Conservation (phyloP, 2,888 invertebrate species). For the Drosophila atripex region DNA sequence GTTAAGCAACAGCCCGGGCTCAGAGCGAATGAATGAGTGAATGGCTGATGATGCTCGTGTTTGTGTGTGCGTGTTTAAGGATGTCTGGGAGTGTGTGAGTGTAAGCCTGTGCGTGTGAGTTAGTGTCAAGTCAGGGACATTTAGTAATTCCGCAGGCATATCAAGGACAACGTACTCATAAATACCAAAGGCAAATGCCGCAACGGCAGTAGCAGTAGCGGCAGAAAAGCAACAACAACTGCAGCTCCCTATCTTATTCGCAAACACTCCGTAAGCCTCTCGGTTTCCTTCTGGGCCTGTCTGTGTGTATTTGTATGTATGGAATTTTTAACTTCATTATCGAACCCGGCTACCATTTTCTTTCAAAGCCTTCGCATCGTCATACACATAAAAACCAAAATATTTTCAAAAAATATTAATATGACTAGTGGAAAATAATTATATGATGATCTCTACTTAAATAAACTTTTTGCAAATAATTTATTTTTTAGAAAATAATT, state of each 20-base stretch:
- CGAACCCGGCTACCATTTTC: conserved; percentile 61
- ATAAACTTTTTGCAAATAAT: no score
- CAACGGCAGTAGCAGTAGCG: conserved; percentile 47
- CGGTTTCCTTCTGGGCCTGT: conserved; percentile 27
- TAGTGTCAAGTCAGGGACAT: conserved; percentile 79
- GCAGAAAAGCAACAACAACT: conserved; percentile 46
- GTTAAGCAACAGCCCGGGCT: conserved; percentile 58
- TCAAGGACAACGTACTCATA: conserved; percentile 81
- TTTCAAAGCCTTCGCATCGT: not conserved
- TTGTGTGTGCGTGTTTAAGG: conserved; percentile 20
- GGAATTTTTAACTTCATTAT: conserved; percentile 80
- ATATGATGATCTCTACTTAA: not conserved
- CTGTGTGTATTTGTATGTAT: conserved; percentile 72
- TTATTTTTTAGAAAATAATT: no score
- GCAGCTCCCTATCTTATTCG: conserved; percentile 42
- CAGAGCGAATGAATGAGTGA: conserved; percentile 60
- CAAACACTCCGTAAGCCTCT: not conserved
- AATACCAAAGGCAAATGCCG: conserved; percentile 79
- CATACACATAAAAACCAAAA: not conserved
- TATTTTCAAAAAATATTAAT: not conserved
- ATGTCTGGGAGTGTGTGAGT: conserved; percentile 19
- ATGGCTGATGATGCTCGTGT: conserved; percentile 58
- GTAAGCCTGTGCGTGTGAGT: conserved; percentile 57
- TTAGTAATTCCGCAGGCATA: conserved; percentile 78
- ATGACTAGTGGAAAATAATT: not conserved